Evolutionary conservation across 2,113 vertebrate species (phyloP), one percentile per base, ranked within the genome.

Genomic region (Romanogobio albipinnatus): DNA sequence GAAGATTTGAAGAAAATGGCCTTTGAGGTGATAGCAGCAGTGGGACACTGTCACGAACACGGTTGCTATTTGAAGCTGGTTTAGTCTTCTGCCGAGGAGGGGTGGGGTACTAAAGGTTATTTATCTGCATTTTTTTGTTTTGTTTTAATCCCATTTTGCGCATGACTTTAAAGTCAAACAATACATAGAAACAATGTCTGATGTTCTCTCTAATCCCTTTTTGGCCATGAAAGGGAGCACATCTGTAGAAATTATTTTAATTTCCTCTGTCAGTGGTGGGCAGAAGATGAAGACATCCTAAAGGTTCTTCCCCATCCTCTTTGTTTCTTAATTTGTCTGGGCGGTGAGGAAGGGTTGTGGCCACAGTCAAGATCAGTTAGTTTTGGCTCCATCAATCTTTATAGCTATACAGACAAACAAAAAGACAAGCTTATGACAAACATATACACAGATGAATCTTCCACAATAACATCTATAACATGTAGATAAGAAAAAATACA

Each of bases 121-220:
- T 95, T 93, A 93, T 93, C 93, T 89, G 84, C 74, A 66, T 86
- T 87, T 92, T 88, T 90, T 87, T 62, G 89, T 91, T 89, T 90
- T 84, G 17, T 92, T 94, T 94, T 94, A 95, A 95, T 94, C 93
- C 93, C 88, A 93, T 94, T 95, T 94, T 95, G 91, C 90, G 93
- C 93, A 93, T 94, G 92, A 93, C 93, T 94, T 95, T 95, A 94
- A 94, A 94, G 93, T 95, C 90, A 92, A 92, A 90, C 91, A 93
- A 94, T 92, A 92, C 93, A 94, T 90, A 94, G 93, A 94, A 94
- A 94, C 92, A 95, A 95, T 92, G 94, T 94, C 89, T 92, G 92
- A 93, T 94, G 92, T 93, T 89, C 90, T 76, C 90, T 91, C 92
- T 94, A 94, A 95, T 94, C 93, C 93, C 87, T 86, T 94, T 95